phyloP scores from a whole-genome alignment of 2,888 invertebrate species.

The Lasioglossum figueresi region DNA sequence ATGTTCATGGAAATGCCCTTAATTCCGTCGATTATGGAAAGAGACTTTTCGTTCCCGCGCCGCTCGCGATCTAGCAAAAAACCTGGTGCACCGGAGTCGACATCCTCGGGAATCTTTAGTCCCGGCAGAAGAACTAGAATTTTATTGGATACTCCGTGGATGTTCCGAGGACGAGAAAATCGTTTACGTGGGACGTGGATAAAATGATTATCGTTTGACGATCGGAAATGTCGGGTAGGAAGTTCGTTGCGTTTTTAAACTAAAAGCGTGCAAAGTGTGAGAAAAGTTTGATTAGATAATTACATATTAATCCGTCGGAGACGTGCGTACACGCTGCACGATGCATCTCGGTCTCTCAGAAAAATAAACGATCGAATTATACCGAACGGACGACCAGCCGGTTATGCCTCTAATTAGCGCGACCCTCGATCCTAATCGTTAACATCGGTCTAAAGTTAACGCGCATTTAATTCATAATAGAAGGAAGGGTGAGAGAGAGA shows the following conservation, averaged over 20 bases:
- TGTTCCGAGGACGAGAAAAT: neutral
- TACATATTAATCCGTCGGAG: neutral
- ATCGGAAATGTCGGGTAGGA: too few species aligned
- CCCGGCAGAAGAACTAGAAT: neutral
- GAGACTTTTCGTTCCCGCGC: conserved; percentile 18
- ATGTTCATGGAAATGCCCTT: conserved; percentile 45
- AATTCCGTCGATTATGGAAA: conserved; percentile 38
- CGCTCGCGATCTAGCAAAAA: neutral
- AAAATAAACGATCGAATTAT: conserved; percentile 58
- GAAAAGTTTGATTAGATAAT: neutral
- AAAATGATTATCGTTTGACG: too few species aligned
- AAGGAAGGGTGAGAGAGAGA: neutral
- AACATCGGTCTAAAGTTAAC: conserved; percentile 56
- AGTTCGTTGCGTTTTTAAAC: too few species aligned
- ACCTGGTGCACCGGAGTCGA: neutral
- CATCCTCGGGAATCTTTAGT: neutral
- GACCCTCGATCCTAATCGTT: conserved; percentile 63
- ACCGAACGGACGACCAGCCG: conserved; percentile 45
- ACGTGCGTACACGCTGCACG: neutral
- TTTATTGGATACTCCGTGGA: neutral
- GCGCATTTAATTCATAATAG: conserved; percentile 64
- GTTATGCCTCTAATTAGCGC: conserved; percentile 58
- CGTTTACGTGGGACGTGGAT: neutral
- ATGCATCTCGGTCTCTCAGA: conserved; percentile 39
- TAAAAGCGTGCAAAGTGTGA: neutral